phyloP scores from a whole-genome alignment of 1,140 invertebrate genomes.

The Bombus waltoni region DNA sequence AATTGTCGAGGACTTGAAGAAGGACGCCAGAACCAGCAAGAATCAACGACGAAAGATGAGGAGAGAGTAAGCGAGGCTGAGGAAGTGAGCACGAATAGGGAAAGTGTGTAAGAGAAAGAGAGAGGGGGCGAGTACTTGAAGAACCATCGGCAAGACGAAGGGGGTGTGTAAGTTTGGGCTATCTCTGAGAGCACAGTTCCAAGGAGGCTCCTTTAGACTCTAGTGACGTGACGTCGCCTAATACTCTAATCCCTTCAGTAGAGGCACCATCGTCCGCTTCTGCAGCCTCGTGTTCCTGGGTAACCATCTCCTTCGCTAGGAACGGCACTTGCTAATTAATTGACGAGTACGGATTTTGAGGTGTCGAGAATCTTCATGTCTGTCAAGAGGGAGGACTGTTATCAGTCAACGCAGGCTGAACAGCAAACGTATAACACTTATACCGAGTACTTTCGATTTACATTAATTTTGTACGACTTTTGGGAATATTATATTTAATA shows the following conservation, averaged over 20 bases:
- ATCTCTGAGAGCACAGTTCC: conserved; percentile 79
- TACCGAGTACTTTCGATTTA: not conserved
- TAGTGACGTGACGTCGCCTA: conserved; percentile 82
- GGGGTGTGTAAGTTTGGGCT: conserved; percentile 80
- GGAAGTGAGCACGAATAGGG: conserved; percentile 6
- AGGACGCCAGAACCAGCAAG: conserved; percentile 25
- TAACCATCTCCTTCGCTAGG: conserved; percentile 51
- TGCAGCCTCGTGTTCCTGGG: conserved; percentile 69
- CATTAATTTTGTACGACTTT: not conserved
- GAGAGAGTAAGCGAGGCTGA: not conserved
- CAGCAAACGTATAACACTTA: not conserved
- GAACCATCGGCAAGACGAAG: conserved; percentile 55
- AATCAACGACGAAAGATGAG: conserved; percentile 27
- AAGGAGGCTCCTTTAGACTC: conserved; percentile 82
- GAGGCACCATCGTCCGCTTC: conserved; percentile 73
- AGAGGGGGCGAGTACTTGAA: conserved; percentile 32
- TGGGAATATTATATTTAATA: not conserved
- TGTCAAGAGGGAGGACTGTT: conserved; percentile 32
- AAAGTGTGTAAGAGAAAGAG: conserved; percentile 4
- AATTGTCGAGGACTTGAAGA: conserved; percentile 77
- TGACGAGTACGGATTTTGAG: conserved; percentile 73
- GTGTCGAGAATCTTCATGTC: conserved; percentile 65
- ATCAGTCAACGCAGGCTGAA: conserved; percentile 5
- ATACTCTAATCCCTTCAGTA: conserved; percentile 80
- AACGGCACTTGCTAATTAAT: conserved; percentile 78